phyloP scores from a whole-genome alignment of 2,888 invertebrate species.

The Hololepta plana region DNA sequence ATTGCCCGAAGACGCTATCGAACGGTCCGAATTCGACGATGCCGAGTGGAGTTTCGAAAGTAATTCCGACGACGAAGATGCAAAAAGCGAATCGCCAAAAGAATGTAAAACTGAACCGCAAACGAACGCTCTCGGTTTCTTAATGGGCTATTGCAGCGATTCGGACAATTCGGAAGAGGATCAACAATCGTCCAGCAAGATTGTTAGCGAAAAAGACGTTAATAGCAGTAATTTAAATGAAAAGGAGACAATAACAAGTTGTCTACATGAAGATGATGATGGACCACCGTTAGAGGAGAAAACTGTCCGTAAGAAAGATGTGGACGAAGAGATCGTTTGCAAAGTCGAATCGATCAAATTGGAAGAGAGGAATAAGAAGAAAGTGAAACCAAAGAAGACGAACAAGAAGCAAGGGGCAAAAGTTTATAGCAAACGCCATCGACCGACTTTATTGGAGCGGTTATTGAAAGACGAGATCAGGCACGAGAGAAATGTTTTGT shows the following conservation, averaged over 20 bases:
- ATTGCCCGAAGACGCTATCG: conserved; percentile 8
- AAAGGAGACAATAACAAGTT: conserved; percentile 4
- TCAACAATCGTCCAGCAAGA: too few species aligned
- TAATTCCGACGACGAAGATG: conserved; percentile 17
- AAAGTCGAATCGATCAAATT: conserved; percentile 4
- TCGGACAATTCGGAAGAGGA: conserved; percentile 29
- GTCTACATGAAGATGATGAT: too few species aligned
- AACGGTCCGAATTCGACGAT: conserved; percentile 16
- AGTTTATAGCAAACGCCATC: background rate
- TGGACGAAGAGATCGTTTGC: conserved; percentile 4
- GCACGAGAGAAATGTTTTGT: conserved; percentile 69
- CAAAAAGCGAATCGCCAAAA: background rate
- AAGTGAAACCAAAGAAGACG: conserved; percentile 14
- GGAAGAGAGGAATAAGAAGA: conserved; percentile 10
- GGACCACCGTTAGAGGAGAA: conserved; percentile 33
- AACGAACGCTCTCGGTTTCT: conserved; percentile 35
- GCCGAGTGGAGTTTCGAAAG: conserved; percentile 19
- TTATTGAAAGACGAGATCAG: conserved; percentile 60
- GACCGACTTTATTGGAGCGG: conserved; percentile 46
- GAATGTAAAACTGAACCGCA: conserved; percentile 24
- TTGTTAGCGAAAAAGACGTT: too few species aligned
- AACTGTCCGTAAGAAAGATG: conserved; percentile 8
- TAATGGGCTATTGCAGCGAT: conserved; percentile 38
- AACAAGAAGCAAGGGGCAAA: conserved; percentile 2
- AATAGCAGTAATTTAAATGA: conserved; percentile 3